phyloP scores from a whole-genome alignment of 2,113 vertebrate species.

The Mungos mungo region DNA sequence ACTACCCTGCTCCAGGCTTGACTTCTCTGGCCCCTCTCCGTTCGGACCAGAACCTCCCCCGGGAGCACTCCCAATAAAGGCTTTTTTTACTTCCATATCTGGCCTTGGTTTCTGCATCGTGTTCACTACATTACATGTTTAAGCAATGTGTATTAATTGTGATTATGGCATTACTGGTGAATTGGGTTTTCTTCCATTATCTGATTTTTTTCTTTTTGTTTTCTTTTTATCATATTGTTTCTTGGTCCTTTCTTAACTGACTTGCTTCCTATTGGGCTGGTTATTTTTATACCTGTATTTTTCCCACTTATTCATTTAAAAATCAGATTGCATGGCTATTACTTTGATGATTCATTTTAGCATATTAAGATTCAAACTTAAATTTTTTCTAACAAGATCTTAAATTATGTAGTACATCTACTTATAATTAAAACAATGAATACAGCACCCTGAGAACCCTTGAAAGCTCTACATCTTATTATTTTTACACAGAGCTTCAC shows the following conservation, averaged over 20 bases:
- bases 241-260: neutral
- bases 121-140: neutral
- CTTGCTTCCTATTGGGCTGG: neutral
- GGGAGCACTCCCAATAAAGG: too few species aligned
- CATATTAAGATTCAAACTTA: neutral
- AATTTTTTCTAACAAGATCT: neutral
- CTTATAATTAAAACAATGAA: conserved; percentile 3
- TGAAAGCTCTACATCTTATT: neutral
- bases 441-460: neutral
- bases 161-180: neutral
- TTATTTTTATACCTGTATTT: neutral
- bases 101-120: too few species aligned
- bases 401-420: neutral
- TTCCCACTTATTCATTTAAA: neutral
- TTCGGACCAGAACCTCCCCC: too few species aligned
- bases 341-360: neutral
- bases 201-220: neutral
- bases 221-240: neutral
- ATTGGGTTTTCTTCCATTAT: neutral
- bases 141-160: neutral
- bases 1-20: too few species aligned
- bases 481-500: neutral
- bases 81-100: too few species aligned
- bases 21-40: too few species aligned
- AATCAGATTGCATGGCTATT: neutral